phyloP scores from a whole-genome alignment of 2,888 invertebrate genomes.

The Bombyx huttoni region DNA sequence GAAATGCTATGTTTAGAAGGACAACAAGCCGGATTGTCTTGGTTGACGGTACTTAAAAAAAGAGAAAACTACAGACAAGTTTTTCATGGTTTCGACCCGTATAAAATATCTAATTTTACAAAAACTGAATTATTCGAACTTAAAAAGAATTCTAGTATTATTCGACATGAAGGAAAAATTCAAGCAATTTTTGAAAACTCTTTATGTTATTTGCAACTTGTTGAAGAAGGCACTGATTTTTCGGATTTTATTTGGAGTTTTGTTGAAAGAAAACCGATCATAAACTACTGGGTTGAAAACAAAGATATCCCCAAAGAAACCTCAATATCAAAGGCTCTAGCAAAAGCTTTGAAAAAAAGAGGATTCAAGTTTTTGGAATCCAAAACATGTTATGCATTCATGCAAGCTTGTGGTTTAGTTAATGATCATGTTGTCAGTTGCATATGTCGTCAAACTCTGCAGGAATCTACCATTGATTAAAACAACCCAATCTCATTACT shows the following conservation, averaged over 20 bases:
- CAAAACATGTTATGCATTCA: slow-evolving; percentile 56
- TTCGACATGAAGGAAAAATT: slow-evolving; percentile 50
- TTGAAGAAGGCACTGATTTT: slow-evolving; percentile 36
- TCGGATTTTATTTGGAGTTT: slow-evolving; percentile 48
- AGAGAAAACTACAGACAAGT: slow-evolving; percentile 35
- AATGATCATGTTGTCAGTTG: slow-evolving; percentile 46
- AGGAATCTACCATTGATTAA: too few relatives aligned
- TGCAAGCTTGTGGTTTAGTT: slow-evolving; percentile 61
- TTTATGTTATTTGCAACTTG: slow-evolving; percentile 39
- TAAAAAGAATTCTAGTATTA: slow-evolving; percentile 25
- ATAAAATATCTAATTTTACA: slow-evolving; percentile 26
- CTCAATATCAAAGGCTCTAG: slow-evolving; percentile 27
- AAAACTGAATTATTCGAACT: slow-evolving; percentile 24
- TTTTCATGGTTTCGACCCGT: slow-evolving; percentile 42
- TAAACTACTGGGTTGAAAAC: slow-evolving; percentile 32
- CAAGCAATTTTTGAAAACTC: slow-evolving; percentile 48
- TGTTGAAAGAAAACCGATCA: slow-evolving; percentile 35
- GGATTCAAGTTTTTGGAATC: slow-evolving; percentile 54
- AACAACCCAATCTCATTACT: too few relatives aligned
- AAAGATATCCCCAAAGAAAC: slow-evolving; percentile 41
- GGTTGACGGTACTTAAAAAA: slow-evolving; percentile 55
- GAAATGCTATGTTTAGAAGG: slow-evolving; percentile 61
- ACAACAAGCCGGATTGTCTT: slow-evolving; percentile 58
- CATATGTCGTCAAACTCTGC: slow-evolving; percentile 6
- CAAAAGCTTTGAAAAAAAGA: slow-evolving; percentile 39